Conservation (phyloP, 2,797 vertebrate genomes). For the Dendrocincla tyrannina region DNA sequence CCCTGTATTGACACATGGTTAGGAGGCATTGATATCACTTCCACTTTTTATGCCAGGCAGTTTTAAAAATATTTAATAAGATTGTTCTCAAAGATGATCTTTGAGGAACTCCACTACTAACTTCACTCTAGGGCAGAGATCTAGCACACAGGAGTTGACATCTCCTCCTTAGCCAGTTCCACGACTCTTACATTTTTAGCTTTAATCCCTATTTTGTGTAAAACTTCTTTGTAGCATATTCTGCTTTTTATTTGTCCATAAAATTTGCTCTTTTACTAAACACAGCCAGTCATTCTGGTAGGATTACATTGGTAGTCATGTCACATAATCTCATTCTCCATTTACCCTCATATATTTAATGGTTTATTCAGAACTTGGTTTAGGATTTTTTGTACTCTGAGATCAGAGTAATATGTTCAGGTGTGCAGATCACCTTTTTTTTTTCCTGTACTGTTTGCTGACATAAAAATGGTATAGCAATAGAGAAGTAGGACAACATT, state of each 20-base stretch:
- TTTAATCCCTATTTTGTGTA: background rate
- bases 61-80: background rate
- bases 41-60: background rate
- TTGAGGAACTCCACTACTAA: background rate
- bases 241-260: background rate
- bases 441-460: background rate
- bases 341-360: background rate
- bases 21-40: background rate
- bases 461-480: background rate
- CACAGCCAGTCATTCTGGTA: background rate
- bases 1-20: constrained; percentile 25
- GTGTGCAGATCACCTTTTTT: background rate
- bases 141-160: background rate
- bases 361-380: background rate
- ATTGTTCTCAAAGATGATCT: background rate
- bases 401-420: background rate
- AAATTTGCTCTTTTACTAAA: background rate
- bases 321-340: background rate
- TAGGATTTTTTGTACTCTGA: background rate
- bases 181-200: background rate
- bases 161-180: background rate
- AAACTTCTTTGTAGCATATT: background rate
- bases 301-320: background rate
- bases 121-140: background rate
- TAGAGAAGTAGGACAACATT: background rate